Evolutionary conservation across 2,888 invertebrate genomes (phyloP).

Genomic region (Crocallis elinguaria): DNA sequence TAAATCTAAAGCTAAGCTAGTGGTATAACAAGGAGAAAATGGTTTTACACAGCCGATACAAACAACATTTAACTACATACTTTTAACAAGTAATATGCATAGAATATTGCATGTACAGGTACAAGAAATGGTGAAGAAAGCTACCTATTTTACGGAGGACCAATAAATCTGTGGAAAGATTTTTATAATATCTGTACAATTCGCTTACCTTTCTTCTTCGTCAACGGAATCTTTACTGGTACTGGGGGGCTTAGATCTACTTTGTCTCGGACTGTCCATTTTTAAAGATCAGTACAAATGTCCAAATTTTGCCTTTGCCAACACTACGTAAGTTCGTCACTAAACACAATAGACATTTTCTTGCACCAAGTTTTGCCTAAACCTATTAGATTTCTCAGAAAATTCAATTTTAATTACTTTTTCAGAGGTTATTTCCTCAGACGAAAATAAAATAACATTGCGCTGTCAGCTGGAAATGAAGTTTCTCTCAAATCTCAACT

Average conservation of each 20-base stretch:
- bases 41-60: too few species aligned
- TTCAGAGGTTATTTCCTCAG: slow-evolving; percentile 36
- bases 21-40: too few species aligned
- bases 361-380: background rate
- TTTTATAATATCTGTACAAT: background rate
- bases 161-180: too few species aligned
- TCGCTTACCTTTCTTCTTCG: slow-evolving; percentile 71
- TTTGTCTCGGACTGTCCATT: slow-evolving; percentile 60
- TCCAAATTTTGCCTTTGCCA: background rate
- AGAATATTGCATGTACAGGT: too few species aligned
- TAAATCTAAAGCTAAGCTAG: too few species aligned
- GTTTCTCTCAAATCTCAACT: background rate
- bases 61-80: too few species aligned
- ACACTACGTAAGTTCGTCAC: background rate
- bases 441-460: slow-evolving; percentile 25
- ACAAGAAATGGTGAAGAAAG: too few species aligned
- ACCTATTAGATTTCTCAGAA: background rate
- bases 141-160: too few species aligned
- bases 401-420: slow-evolving; percentile 6
- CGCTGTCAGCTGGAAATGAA: slow-evolving; percentile 20
- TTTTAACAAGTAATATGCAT: too few species aligned
- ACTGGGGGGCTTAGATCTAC: slow-evolving; percentile 51
- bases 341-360: background rate
- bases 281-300: slow-evolving; percentile 41
- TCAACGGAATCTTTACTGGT: slow-evolving; percentile 65